These are phyloP conservation scores for Numenius arquata DNA, from an alignment of 2,113 vertebrate species.

Conservation along the genomic window DNA sequence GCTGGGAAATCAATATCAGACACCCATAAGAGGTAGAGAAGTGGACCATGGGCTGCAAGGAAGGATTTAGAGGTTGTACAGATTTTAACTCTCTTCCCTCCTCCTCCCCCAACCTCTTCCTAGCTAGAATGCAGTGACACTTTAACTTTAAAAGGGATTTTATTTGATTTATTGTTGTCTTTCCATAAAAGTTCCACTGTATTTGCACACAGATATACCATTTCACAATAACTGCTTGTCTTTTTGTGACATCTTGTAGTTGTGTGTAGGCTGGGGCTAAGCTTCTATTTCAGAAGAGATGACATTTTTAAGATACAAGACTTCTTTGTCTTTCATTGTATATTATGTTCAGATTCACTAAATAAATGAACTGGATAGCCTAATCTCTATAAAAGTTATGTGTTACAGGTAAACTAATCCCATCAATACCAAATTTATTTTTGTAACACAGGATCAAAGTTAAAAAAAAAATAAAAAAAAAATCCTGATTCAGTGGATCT, in stretches of 20 bases:
- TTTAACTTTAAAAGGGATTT: background rate
- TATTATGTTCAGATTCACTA: background rate
- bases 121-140: background rate
- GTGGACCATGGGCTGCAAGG: background rate
- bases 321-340: background rate
- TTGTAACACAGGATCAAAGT: background rate
- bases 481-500: background rate
- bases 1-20: background rate
- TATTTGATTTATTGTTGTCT: background rate
- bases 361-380: background rate
- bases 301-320: background rate
- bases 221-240: background rate
- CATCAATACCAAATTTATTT: background rate
- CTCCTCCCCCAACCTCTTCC: no score
- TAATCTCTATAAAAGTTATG: background rate
- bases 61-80: background rate
- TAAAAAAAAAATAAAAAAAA: background rate
- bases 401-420: background rate
- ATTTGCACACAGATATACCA: background rate
- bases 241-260: background rate
- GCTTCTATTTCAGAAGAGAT: background rate
- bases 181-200: background rate
- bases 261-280: background rate
- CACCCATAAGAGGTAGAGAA: background rate
- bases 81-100: background rate